These are phyloP conservation scores for Sinonovacula constricta DNA, from an alignment of 1,140 invertebrate species.

Conservation along the genomic window DNA sequence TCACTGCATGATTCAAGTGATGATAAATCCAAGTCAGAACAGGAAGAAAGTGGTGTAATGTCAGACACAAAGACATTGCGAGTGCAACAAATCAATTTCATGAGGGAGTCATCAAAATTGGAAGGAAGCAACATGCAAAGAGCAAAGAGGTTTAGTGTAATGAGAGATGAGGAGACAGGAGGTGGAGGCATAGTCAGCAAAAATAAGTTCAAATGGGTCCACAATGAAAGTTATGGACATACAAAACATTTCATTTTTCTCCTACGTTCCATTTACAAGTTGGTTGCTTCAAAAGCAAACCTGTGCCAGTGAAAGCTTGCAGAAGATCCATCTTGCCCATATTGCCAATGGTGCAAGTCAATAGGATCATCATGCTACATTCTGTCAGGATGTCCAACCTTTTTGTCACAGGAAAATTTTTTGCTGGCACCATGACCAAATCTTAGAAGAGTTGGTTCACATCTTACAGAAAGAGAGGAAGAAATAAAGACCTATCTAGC, in stretches of 20 bases:
- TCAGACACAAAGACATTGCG: conserved; percentile 8
- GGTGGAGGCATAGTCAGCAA: conserved; percentile 6
- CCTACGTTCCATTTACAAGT: conserved; percentile 35
- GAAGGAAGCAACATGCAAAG: not conserved
- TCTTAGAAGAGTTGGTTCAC: no score
- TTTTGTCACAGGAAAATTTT: no score
- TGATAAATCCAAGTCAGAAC: conserved; percentile 9
- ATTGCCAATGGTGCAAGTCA: no score
- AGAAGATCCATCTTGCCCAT: not conserved
- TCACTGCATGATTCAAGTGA: not conserved
- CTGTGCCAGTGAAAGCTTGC: conserved; percentile 25
- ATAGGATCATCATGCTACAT: no score
- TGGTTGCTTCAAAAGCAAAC: conserved; percentile 19
- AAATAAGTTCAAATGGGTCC: conserved; percentile 6
- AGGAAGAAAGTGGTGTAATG: conserved; percentile 13
- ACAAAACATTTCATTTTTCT: conserved; percentile 32
- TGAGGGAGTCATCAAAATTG: not conserved
- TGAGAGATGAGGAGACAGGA: not conserved
- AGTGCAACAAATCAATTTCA: not conserved
- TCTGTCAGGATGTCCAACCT: no score
- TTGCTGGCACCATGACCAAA: no score
- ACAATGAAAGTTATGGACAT: conserved; percentile 36
- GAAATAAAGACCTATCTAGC: no score
- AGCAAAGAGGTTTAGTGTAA: conserved; percentile 9
- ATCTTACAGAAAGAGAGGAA: no score